Evolutionary conservation across 2,888 invertebrate genomes (phyloP), one percentile per base, ranked within the genome.

Genomic region (Folsomia candida): DNA sequence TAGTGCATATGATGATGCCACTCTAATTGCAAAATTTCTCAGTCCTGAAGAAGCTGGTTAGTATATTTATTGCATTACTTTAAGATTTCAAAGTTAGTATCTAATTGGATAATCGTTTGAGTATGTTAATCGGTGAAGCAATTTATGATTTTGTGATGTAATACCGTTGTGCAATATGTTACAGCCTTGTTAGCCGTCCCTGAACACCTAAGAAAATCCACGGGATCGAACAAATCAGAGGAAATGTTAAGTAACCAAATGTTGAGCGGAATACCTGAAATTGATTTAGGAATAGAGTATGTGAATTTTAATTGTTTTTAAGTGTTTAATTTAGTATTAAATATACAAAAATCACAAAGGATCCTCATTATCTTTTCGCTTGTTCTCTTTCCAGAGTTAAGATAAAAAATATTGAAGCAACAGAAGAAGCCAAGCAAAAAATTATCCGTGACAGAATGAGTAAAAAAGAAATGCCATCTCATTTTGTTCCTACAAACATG

Each of bases 231-330:
- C 51, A 28, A 91, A 82, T 96, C 94, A 1, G 98, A 99, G 84
- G 99, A 99, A 85, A 97, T 99, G 95, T 88, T 99, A 81, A 98
- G 98, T 2, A 97, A 98, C 87, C 98, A 99, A 86, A 99, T 99
- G 99, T 86, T 99, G 2, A 97, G 95, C 82, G 99, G 99, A 51
- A 99, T 99, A 78, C 99, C 99, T 0, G 99, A 99, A 86, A 94
- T 99, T 0, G 98, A 99, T 85, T 87, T 99, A 67, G 99, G 99
- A n/a, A 97, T 99, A 80, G 96, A 97, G 88, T 89, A 82, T 83
- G 86, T 83, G 57, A 29, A 59, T 47, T 47, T 47, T 47, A 26
- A 14, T n/a, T 4, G 4, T 22, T 9, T 60, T 9, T 60, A 20
- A 26, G 26, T 6, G 2, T 11, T 25, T n/a, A 2, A 24, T 63